Evolutionary conservation across 1,140 invertebrate genomes (phyloP), one percentile per base, ranked within the genome.

Genomic region (Leucophenga varia): DNA sequence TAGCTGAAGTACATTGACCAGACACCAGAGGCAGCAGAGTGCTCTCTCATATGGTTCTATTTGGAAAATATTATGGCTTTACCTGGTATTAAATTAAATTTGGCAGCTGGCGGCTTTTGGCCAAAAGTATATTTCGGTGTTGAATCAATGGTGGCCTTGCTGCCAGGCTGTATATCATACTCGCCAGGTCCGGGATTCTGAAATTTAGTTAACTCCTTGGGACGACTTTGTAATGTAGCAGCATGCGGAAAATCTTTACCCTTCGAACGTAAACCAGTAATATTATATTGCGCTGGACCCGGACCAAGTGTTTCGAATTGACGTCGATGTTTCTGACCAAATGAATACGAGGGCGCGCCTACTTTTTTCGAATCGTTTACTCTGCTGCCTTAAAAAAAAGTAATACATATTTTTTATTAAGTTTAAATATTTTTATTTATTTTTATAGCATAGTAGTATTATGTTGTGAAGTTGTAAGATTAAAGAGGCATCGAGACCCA

Each of bases 251-350:
- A 58, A 40, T 67, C 61, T 51, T 78, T 80, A 81, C 90, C 90
- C 85, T 90, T 91, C 34, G 86, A 80, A 44, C 86, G 86, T 54
- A 93, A 79, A 16, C 90, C 89, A 40, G 88, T 86, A 12, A 93
- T 85, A 73, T 92, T 91, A 72, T 93, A 93, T 51, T 88, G 85
- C 3, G 89, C 90, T 7, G 91, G 91, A 16, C 90, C 91, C 1
- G 91, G 90, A n/a, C 90, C 90, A 14, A 79, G 72, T 68, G 80
- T 76, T 20, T 76, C 79, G 43, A 74, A 63, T 52, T 57, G 75
- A 14, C 64, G 69, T n/a, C 78, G 78, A 47, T 83, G 76, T 77
- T 87, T 85, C 37, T 83, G 82, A 2, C 89, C 88, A 74, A 91
- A 90, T 31, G 85, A 87, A 64, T 89, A 91, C 1, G 88, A 86